These are phyloP conservation scores for Drosophila gunungcola DNA, from an alignment of 1,140 invertebrate genomes.

Conservation along the genomic window DNA sequence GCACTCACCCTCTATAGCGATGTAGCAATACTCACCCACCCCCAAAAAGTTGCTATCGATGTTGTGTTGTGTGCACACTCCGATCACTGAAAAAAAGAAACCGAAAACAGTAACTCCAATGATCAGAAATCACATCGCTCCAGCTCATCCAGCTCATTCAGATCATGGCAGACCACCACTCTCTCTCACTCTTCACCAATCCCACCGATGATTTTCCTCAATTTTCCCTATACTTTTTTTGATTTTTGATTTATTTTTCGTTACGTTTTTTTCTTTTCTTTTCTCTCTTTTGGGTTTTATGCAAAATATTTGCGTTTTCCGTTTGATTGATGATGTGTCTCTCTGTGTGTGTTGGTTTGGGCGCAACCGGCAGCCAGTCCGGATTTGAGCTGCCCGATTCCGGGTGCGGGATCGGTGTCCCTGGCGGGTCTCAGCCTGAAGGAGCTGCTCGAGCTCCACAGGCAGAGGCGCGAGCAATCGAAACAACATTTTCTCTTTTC, in stretches of 20 bases:
- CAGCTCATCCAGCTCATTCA: conserved; percentile 43
- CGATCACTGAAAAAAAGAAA: conserved; percentile 10
- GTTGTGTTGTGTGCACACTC: conserved; percentile 53
- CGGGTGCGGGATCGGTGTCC: conserved; percentile 33
- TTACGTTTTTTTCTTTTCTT: conserved; percentile 43
- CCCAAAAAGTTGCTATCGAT: conserved; percentile 39
- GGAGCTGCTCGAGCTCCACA: conserved; percentile 77
- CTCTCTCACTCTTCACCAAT: conserved; percentile 12
- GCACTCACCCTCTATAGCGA: conserved; percentile 38
- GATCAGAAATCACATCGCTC: conserved; percentile 42
- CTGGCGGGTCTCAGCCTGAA: conserved; percentile 57
- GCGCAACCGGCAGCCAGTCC: conserved; percentile 61
- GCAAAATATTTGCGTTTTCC: conserved; percentile 62
- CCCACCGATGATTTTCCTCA: conserved; percentile 28
- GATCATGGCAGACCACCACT: conserved; percentile 41
- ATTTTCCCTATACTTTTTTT: conserved; percentile 24
- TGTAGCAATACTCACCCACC: conserved; percentile 31
- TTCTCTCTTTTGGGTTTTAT: conserved; percentile 53
- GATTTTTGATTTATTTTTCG: conserved; percentile 50
- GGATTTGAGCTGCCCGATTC: conserved; percentile 54
- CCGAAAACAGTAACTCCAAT: conserved; percentile 31
- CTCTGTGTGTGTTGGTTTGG: conserved; percentile 32
- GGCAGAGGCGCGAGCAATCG: conserved; percentile 80
- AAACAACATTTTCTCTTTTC: conserved; percentile 84
- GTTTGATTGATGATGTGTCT: conserved; percentile 40